These are phyloP conservation scores for Tachina grossa DNA, from an alignment of 2,888 invertebrate species.

Conservation along the genomic window DNA sequence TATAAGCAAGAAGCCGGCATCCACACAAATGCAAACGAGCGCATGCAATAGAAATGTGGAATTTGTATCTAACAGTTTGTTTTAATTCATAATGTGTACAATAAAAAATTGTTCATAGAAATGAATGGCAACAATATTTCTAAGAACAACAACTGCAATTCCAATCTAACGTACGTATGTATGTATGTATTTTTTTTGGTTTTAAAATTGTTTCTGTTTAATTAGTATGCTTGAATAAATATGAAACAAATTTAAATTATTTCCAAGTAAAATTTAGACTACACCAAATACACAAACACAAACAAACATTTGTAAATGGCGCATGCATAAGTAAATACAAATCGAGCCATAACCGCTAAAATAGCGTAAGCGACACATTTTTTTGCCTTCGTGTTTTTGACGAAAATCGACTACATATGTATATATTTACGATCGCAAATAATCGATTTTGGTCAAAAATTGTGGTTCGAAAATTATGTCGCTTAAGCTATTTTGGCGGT, in stretches of 20 bases:
- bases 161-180: not conserved
- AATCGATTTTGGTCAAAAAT: no score
- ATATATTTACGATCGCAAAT: no score
- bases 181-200: not conserved
- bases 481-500: no score
- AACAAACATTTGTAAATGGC: no score
- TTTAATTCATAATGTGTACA: not conserved
- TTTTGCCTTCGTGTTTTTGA: no score
- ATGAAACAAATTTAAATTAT: conserved; percentile 2
- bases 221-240: conserved; percentile 32
- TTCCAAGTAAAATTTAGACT: not conserved
- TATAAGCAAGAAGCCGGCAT: conserved; percentile 56
- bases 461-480: no score
- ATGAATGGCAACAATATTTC: not conserved
- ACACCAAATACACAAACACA: not conserved
- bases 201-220: not conserved
- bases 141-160: conserved; percentile 2
- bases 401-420: no score
- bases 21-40: conserved; percentile 12
- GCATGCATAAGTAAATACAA: no score
- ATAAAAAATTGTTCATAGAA: not conserved
- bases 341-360: no score
- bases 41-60: conserved; percentile 1
- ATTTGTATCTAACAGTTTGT: not conserved
- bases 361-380: no score